Conservation (phyloP, 2,797 vertebrate species). For the Avahi laniger region DNA sequence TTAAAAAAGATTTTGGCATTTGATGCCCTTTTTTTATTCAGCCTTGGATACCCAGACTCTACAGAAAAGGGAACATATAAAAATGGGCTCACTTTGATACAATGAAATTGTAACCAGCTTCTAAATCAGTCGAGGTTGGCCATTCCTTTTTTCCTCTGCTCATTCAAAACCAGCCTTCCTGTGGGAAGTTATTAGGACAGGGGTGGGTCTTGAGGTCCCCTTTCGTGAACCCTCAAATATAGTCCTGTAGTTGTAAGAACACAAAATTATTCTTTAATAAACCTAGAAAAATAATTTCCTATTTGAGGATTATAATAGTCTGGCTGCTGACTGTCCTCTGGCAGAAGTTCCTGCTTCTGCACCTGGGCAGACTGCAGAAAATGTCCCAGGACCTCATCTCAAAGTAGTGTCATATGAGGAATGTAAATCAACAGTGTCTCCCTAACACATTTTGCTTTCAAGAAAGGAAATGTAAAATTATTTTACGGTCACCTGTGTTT, state of each 20-base stretch:
- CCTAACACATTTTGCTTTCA: conserved; percentile 72
- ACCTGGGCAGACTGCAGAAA: conserved; percentile 66
- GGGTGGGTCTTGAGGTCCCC: conserved; percentile 78
- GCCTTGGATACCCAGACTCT: conserved; percentile 71
- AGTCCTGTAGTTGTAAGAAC: conserved; percentile 72
- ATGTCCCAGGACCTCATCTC: conserved; percentile 71
- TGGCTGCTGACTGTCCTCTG: conserved; percentile 60
- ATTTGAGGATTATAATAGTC: conserved; percentile 49
- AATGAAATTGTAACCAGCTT: conserved; percentile 79
- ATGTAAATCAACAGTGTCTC: conserved; percentile 71
- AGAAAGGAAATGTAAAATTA: conserved; percentile 81
- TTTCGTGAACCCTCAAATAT: conserved; percentile 76
- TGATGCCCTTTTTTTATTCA: conserved; percentile 79
- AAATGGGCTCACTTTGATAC: conserved; percentile 82
- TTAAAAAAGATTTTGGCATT: conserved; percentile 85
- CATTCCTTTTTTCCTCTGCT: conserved; percentile 80
- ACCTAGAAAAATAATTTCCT: conserved; percentile 76
- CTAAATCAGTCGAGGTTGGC: conserved; percentile 79
- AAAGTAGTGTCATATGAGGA: conserved; percentile 62
- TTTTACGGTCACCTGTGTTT: conserved; percentile 77
- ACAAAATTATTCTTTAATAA: conserved; percentile 76
- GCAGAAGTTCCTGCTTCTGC: conserved; percentile 49
- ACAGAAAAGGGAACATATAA: conserved; percentile 80
- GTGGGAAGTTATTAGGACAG: conserved; percentile 81
- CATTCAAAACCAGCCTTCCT: conserved; percentile 78